Evolutionary conservation across 2,797 vertebrate genomes (phyloP).

Genomic region (Eospalax fontanierii): DNA sequence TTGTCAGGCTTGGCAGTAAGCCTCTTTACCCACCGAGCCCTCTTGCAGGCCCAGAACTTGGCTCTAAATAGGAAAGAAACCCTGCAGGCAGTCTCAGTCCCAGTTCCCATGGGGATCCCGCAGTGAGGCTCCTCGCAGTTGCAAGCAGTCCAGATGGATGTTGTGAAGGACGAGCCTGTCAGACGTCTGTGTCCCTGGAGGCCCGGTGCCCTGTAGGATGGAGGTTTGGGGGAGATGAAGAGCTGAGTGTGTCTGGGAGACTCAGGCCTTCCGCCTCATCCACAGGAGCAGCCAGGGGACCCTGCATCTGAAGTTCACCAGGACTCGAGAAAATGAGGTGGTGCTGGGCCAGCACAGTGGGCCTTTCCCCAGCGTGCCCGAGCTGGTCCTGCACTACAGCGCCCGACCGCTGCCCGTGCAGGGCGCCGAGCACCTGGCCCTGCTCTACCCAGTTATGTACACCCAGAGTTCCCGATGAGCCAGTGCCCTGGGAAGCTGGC

Average conservation of each 20-base stretch:
- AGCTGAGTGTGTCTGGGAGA: conserved; percentile 86
- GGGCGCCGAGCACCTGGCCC: conserved; percentile 94
- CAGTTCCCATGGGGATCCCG: background rate
- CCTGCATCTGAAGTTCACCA: conserved; percentile 96
- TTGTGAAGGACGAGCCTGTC: too few species aligned
- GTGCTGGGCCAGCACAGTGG: conserved; percentile 96
- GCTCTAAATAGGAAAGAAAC: background rate
- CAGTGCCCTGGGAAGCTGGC: background rate
- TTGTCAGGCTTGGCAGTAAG: background rate
- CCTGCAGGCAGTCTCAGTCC: background rate
- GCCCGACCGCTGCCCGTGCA: conserved; percentile 94
- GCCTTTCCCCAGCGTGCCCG: conserved; percentile 94
- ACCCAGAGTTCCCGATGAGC: conserved; percentile 92
- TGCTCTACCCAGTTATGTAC: conserved; percentile 93
- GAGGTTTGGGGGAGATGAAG: background rate
- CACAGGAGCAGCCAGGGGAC: conserved; percentile 96
- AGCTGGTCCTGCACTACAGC: conserved; percentile 95
- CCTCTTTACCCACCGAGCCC: background rate
- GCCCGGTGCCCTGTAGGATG: background rate
- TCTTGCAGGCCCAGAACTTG: background rate
- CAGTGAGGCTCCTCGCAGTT: background rate
- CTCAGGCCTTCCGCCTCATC: conserved; percentile 60
- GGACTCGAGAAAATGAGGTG: conserved; percentile 93
- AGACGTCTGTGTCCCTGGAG: background rate
- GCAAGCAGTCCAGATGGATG: too few species aligned